phyloP scores from a whole-genome alignment of 2,113 vertebrate genomes.

The Nettapus auritus region DNA sequence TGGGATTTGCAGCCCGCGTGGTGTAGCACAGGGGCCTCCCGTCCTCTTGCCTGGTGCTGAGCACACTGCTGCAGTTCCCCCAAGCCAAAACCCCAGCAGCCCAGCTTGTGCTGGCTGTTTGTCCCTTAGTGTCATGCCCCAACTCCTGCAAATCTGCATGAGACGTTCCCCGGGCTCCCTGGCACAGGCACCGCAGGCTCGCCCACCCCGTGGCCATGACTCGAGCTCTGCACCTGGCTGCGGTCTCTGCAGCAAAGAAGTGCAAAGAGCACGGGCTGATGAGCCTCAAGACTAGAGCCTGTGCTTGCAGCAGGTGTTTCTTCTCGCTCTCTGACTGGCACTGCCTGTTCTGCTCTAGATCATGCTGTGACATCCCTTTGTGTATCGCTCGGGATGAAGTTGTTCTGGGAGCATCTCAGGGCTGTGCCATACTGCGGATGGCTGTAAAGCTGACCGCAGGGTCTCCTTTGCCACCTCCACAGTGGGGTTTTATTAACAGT shows the following conservation, averaged over 20 bases:
- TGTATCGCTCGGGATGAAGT: accelerated
- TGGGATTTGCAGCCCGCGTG: background rate
- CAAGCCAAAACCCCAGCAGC: background rate
- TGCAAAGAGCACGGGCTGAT: background rate
- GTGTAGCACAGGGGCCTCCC: background rate
- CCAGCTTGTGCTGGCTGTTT: accelerated
- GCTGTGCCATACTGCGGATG: background rate
- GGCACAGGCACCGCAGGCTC: background rate
- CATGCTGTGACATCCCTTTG: background rate
- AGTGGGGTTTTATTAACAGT: background rate
- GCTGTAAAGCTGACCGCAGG: accelerated
- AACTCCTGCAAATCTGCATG: background rate
- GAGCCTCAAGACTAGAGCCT: background rate
- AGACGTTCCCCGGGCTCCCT: background rate
- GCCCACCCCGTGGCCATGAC: background rate
- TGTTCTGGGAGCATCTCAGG: background rate
- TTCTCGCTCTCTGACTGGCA: background rate
- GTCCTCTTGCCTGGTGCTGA: background rate
- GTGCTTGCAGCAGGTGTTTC: background rate
- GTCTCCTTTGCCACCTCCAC: background rate
- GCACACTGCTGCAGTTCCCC: background rate
- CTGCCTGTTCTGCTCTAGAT: conserved; percentile 6
- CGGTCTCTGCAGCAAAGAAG: background rate
- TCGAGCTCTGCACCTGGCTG: background rate
- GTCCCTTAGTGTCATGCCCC: background rate